phyloP scores from a whole-genome alignment of 2,888 invertebrate species.

The Antheraea assamensis region DNA sequence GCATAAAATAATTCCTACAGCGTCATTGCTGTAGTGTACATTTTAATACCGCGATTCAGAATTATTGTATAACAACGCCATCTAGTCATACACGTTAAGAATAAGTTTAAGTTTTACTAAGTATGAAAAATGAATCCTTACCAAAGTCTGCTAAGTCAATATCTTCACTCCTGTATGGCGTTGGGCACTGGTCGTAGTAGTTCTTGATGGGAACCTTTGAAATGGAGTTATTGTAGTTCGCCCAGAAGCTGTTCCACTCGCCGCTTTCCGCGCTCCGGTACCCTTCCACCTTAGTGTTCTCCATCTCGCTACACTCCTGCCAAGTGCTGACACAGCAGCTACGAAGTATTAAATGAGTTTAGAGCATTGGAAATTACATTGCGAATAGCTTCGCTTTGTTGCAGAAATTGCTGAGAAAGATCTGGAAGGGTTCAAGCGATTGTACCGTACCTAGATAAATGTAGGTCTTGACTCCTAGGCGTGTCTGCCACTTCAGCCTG shows the following conservation, averaged over 20 bases:
- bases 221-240: constrained; percentile 66
- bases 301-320: constrained; percentile 53
- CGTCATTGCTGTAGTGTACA: neutral
- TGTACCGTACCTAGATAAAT: constrained; percentile 49
- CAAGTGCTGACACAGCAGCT: constrained; percentile 63
- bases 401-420: no score
- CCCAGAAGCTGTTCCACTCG: constrained; percentile 74
- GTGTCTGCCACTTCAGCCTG: constrained; percentile 43
- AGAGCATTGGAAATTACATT: neutral
- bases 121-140: constrained; percentile 29
- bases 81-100: neutral
- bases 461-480: constrained; percentile 53
- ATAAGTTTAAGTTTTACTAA: neutral
- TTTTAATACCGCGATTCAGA: neutral
- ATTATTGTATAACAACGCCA: neutral
- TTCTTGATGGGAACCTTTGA: constrained; percentile 52
- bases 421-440: neutral
- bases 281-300: constrained; percentile 41
- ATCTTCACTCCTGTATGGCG: constrained; percentile 67
- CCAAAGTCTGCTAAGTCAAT: constrained; percentile 64
- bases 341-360: neutral
- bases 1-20: no score
- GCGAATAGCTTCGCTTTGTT: no score
- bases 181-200: constrained; percentile 74
- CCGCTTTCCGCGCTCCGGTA: constrained; percentile 40